These are phyloP conservation scores for Danionella dracula DNA, from an alignment of 2,797 vertebrate genomes.

Conservation along the genomic window DNA sequence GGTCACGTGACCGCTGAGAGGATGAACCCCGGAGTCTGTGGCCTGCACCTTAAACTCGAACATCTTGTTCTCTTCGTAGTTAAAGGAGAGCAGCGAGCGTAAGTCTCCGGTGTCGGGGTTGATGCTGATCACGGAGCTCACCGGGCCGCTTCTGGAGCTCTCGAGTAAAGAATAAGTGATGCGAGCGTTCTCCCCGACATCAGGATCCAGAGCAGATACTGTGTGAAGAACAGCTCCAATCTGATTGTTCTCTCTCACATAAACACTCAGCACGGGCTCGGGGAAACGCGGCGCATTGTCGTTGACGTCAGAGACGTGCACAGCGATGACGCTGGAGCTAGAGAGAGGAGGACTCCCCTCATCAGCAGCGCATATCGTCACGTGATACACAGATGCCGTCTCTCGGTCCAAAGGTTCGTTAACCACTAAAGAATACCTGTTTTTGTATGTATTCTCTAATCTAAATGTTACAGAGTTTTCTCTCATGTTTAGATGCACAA, in stretches of 20 bases:
- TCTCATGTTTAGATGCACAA: conserved; percentile 61
- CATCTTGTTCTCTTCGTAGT: conserved; percentile 39
- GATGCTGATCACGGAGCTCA: conserved; percentile 41
- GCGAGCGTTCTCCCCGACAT: conserved; percentile 34
- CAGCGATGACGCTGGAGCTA: conserved; percentile 38
- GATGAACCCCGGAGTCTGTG: conserved; percentile 41
- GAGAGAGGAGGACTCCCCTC: conserved; percentile 51
- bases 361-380: conserved; percentile 52
- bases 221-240: conserved; percentile 20
- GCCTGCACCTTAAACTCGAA: conserved; percentile 42
- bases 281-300: conserved; percentile 58
- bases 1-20: conserved; percentile 28
- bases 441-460: conserved; percentile 51
- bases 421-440: conserved; percentile 42
- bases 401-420: conserved; percentile 46
- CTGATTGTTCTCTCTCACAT: conserved; percentile 40
- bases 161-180: conserved; percentile 31
- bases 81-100: conserved; percentile 43
- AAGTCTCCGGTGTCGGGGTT: conserved; percentile 57
- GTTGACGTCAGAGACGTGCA: conserved; percentile 57
- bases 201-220: conserved; percentile 36
- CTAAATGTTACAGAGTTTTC: conserved; percentile 70
- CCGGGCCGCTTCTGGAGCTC: conserved; percentile 2
- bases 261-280: conserved; percentile 26
- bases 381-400: conserved; percentile 41